Conservation (phyloP, 2,888 invertebrate species). For the Celastrina argiolus region DNA sequence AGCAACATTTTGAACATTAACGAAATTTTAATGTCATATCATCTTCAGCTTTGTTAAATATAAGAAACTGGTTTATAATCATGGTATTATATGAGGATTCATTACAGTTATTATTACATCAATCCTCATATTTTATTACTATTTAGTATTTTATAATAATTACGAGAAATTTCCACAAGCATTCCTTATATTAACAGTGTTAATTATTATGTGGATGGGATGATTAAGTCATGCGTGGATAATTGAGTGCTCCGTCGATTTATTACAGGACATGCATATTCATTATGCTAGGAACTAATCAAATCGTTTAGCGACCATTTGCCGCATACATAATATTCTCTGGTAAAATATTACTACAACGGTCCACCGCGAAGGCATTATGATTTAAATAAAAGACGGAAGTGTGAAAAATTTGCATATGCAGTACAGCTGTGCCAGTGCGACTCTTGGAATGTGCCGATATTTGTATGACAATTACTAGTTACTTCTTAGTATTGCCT, state of each 20-base stretch:
- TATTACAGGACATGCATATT: constrained; percentile 21
- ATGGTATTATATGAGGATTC: not conserved
- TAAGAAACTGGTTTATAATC: not conserved
- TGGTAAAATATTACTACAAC: constrained; percentile 15
- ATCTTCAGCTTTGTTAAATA: not conserved
- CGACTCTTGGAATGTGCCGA: not conserved
- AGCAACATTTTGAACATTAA: no score
- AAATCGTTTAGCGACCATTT: constrained; percentile 20
- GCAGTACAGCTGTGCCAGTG: not conserved
- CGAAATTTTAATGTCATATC: no score
- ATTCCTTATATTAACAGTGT: not conserved
- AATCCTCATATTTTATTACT: not conserved
- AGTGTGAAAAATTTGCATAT: constrained; percentile 5
- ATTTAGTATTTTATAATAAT: not conserved
- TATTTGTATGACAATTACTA: constrained; percentile 14
- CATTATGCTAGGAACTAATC: constrained; percentile 21
- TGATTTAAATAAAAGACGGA: constrained; percentile 18
- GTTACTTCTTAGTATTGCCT: not conserved
- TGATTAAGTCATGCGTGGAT: constrained; percentile 8
- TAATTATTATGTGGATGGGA: constrained; percentile 13
- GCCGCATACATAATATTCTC: constrained; percentile 15
- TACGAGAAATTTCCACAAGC: not conserved
- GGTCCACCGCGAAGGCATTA: constrained; percentile 1
- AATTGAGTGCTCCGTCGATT: constrained; percentile 15
- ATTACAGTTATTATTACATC: not conserved